phyloP scores from a whole-genome alignment of 2,113 vertebrate species.

The Cheirogaleus medius region DNA sequence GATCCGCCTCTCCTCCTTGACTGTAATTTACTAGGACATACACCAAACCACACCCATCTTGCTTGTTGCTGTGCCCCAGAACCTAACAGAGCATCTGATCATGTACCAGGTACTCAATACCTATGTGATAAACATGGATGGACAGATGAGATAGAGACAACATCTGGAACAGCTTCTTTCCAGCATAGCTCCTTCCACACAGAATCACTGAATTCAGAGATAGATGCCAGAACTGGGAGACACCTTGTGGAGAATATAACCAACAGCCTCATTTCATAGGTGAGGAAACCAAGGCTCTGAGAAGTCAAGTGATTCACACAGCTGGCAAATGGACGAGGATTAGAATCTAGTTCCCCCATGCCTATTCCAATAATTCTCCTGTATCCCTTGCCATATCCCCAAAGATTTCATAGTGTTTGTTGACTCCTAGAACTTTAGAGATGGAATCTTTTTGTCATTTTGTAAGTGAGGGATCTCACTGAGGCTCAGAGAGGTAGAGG shows the following conservation, averaged over 20 bases:
- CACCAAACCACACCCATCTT: background rate
- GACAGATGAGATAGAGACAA: background rate
- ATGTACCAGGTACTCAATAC: background rate
- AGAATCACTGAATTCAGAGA: background rate
- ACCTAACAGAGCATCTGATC: background rate
- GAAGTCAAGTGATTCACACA: background rate
- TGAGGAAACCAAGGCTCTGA: background rate
- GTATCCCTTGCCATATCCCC: background rate
- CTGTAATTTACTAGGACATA: background rate
- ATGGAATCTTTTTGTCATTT: background rate
- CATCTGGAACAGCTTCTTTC: background rate
- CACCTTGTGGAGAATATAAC: background rate
- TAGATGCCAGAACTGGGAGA: background rate
- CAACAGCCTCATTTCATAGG: background rate
- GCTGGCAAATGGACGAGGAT: background rate
- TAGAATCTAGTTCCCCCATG: background rate
- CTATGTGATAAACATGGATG: background rate
- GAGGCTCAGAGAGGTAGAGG: background rate
- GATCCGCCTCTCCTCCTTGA: background rate
- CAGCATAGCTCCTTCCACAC: background rate
- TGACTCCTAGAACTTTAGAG: background rate
- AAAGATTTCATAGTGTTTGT: background rate
- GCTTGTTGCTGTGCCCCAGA: background rate
- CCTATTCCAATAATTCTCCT: background rate
- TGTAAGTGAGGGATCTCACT: background rate